These are phyloP conservation scores for Melieria picta DNA, from an alignment of 2,888 invertebrate species.

Conservation along the genomic window DNA sequence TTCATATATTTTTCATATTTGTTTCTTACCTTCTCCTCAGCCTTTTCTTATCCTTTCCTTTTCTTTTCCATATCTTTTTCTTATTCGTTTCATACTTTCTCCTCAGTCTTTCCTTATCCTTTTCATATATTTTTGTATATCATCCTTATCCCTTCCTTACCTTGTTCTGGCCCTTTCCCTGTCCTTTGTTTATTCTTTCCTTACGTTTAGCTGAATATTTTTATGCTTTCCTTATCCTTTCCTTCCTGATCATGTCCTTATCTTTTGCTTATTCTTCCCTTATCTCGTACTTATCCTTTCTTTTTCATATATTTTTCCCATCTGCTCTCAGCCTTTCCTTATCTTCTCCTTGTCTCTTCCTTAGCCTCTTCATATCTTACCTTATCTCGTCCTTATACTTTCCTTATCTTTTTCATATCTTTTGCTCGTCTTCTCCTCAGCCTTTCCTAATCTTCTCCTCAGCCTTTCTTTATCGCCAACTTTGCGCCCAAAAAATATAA, in stretches of 20 bases:
- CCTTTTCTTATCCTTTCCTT: background rate
- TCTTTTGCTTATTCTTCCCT: slow-evolving; percentile 9
- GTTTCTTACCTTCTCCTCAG: background rate
- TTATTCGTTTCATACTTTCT: background rate
- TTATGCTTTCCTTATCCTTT: background rate
- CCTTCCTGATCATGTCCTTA: background rate
- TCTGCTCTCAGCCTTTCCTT: background rate
- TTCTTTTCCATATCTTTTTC: background rate
- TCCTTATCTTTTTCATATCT: background rate
- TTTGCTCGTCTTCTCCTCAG: background rate
- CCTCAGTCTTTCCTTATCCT: background rate
- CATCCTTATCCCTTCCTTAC: background rate
- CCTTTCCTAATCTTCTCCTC: background rate
- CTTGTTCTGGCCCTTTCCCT: background rate
- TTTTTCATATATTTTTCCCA: slow-evolving; percentile 6
- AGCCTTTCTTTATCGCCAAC: background rate
- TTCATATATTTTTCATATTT: background rate
- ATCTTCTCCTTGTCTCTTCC: background rate
- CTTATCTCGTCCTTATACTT: background rate
- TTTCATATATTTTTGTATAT: background rate
- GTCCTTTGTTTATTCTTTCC: background rate
- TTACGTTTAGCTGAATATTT: background rate
- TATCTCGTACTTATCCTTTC: slow-evolving; percentile 7
- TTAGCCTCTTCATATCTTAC: background rate
- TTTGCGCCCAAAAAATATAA: no score